Conservation (phyloP, 2,797 vertebrate genomes). For the Enteromius viviparus region DNA sequence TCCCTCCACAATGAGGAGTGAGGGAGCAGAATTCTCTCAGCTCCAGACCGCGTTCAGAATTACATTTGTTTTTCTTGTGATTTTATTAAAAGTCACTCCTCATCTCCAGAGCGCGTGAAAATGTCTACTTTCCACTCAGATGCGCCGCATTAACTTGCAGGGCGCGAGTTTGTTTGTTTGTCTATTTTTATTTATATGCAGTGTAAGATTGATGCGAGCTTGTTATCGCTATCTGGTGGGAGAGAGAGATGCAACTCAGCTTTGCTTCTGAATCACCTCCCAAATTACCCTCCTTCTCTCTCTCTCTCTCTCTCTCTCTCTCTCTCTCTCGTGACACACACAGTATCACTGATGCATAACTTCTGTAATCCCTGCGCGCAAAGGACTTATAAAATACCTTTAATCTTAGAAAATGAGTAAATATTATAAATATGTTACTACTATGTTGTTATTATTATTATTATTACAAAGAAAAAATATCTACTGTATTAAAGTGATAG, state of each 20-base stretch:
- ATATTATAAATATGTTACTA: neutral
- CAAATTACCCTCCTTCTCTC: conserved; percentile 37
- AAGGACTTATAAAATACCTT: neutral
- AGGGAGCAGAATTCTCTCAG: conserved; percentile 78
- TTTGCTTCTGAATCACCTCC: conserved; percentile 61
- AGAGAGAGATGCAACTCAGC: conserved; percentile 84
- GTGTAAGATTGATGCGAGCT: conserved; percentile 95
- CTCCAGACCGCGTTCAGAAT: conserved; percentile 93
- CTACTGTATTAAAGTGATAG: neutral
- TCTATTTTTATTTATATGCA: conserved; percentile 95
- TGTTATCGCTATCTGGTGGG: conserved; percentile 94
- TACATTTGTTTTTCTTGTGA: conserved; percentile 98
- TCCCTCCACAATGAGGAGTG: conserved; percentile 44
- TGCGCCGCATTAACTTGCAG: conserved; percentile 95
- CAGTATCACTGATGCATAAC: conserved; percentile 5
- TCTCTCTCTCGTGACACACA: conserved; percentile 15
- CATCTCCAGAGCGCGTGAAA: conserved; percentile 95
- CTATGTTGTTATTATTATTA: neutral
- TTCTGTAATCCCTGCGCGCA: neutral
- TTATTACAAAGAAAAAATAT: neutral
- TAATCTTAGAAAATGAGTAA: neutral
- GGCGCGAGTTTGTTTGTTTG: conserved; percentile 92
- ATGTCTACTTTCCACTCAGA: conserved; percentile 98
- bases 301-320: neutral
- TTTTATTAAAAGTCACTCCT: conserved; percentile 97